phyloP scores from a whole-genome alignment of 2,113 vertebrate genomes.

The Formicarius rufipectus region DNA sequence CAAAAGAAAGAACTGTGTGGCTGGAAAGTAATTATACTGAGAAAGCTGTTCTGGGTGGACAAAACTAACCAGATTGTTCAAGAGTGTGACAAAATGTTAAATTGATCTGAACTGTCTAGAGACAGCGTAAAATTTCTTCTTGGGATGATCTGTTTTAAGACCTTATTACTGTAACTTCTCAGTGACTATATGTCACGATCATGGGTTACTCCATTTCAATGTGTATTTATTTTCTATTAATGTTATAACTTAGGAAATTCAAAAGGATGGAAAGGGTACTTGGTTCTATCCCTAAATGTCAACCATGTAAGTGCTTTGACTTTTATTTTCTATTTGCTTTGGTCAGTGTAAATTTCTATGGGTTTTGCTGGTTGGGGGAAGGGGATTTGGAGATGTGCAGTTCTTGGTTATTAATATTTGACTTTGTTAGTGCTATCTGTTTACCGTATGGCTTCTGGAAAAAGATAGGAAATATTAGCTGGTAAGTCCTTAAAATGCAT shows the following conservation, averaged over 20 bases:
- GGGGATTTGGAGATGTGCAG: constrained; percentile 80
- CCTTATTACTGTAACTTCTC: constrained; percentile 1
- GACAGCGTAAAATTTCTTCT: constrained; percentile 20
- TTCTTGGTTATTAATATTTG: constrained; percentile 86
- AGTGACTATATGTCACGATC: background rate
- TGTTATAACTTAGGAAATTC: constrained; percentile 73
- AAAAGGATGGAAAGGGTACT: constrained; percentile 62
- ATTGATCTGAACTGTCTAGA: background rate
- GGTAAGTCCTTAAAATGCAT: constrained; percentile 55
- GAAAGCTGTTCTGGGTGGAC: background rate
- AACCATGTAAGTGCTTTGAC: constrained; percentile 81
- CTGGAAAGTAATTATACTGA: background rate
- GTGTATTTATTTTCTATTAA: constrained; percentile 72
- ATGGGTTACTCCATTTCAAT: constrained; percentile 27
- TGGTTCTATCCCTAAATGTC: constrained; percentile 80
- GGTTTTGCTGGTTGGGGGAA: constrained; percentile 81
- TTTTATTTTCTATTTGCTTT: constrained; percentile 86
- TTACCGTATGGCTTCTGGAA: constrained; percentile 78
- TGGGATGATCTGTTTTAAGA: constrained; percentile 9
- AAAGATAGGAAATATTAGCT: constrained; percentile 66
- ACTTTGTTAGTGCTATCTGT: constrained; percentile 84
- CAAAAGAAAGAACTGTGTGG: background rate
- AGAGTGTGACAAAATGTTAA: constrained; percentile 14
- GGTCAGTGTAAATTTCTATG: constrained; percentile 85
- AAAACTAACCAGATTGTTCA: background rate